Evolutionary conservation across 1,140 invertebrate species (phyloP).

Genomic region (Doryteuthis pealeii): DNA sequence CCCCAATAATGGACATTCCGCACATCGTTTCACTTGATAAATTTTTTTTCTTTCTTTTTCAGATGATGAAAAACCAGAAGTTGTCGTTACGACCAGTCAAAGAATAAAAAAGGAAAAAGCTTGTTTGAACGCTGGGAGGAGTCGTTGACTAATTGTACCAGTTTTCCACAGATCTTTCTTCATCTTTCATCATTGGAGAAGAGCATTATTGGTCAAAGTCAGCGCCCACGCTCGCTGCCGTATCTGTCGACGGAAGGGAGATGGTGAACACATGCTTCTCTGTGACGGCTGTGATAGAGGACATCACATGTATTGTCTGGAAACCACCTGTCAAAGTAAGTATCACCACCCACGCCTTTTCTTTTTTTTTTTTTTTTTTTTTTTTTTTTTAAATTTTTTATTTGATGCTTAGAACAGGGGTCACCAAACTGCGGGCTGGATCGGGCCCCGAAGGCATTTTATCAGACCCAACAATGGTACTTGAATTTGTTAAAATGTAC

Average conservation of each 20-base stretch:
- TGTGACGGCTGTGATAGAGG: constrained; percentile 92
- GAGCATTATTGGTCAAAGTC: constrained; percentile 60
- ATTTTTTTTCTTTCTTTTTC: constrained; percentile 18
- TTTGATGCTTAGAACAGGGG: no score
- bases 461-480: no score
- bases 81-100: not conserved
- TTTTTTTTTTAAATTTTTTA: no score
- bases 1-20: no score
- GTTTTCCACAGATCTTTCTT: constrained; percentile 76
- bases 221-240: constrained; percentile 79
- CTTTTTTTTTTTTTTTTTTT: no score
- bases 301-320: constrained; percentile 90
- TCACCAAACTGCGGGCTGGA: no score
- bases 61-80: not conserved
- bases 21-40: no score
- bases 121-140: constrained; percentile 79
- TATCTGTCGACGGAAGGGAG: constrained; percentile 78
- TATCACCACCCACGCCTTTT: no score
- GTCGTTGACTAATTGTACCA: constrained; percentile 76
- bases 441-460: no score
- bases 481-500: no score
- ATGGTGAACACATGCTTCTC: constrained; percentile 89
- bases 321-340: constrained; percentile 76
- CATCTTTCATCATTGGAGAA: constrained; percentile 67
- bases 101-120: constrained; percentile 30